Base-by-base conservation (phyloP, 2,888 invertebrate species). In the Chorisops tibialis region DNA sequence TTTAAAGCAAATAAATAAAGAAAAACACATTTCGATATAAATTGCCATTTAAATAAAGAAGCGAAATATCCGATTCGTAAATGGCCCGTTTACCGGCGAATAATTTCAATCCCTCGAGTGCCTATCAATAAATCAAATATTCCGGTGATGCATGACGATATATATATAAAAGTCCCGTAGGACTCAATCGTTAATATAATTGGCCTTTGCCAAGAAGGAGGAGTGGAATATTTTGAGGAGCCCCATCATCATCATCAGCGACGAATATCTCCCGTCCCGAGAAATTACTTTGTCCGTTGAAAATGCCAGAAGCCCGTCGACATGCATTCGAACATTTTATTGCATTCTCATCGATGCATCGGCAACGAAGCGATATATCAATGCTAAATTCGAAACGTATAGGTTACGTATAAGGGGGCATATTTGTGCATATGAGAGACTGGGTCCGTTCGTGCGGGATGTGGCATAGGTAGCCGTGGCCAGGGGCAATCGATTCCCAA, bases 141-240 rank as follows among this genome's bases (percentile, higher is more conserved):
- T 63, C 63, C 63, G 63, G 64, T 67, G 66, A 18, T 45, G 45
- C 56, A 45, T 56, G 56, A 56, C 45, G 22, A 35, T 18, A 18
- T n/a, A n/a, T n/a, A n/a, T n/a, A n/a, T 65, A 65, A 67, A 64
- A 62, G 64, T 68, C 68, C 67, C 67, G 65, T 63, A 67, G 67
- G 67, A 64, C 66, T 67, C 63, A 67, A 68, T 68, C 67, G 66
- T 68, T 68, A 68, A 66, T 63, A 68, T 68, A 68, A 68, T 68
- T 68, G 68, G 68, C 56, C 56, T 56, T 41, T 6, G 41, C 41
- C 16, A 41, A 41, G 16, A 41, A 16, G 19, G 16, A 43, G 43
- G 16, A 41, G 41, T 41, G 43, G 9, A 43, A 16, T 43, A 43
- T 16, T 16, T 14, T 41, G 41, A 41, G 21, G 11, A 52, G 38